These are phyloP conservation scores for Thyatira batis DNA, from an alignment of 2,888 invertebrate genomes.

Conservation along the genomic window DNA sequence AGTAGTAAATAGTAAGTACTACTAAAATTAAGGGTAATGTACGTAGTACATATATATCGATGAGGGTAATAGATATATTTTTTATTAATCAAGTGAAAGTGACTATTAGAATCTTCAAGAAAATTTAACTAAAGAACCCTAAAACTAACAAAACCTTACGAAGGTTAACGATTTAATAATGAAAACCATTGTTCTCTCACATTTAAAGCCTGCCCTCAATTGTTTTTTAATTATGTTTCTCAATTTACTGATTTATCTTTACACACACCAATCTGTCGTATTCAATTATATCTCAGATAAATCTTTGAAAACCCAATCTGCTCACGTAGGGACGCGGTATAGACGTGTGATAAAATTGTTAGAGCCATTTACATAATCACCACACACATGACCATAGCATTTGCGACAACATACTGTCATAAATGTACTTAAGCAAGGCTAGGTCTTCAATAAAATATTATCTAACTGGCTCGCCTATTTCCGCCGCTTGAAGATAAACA, in stretches of 20 bases:
- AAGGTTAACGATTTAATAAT: too few relatives aligned
- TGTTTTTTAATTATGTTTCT: background rate
- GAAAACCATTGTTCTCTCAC: too few relatives aligned
- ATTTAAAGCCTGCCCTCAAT: background rate
- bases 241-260: background rate
- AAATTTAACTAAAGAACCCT: too few relatives aligned
- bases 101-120: too few relatives aligned
- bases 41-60: too few relatives aligned
- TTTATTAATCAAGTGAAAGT: too few relatives aligned
- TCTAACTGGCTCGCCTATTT: slow-evolving; percentile 49
- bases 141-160: too few relatives aligned
- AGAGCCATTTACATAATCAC: background rate
- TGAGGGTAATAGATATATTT: too few relatives aligned
- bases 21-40: too few relatives aligned
- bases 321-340: background rate
- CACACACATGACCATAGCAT: background rate
- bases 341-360: background rate
- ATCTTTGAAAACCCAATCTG: background rate
- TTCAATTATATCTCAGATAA: background rate
- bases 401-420: background rate
- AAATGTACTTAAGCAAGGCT: background rate
- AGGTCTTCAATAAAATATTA: slow-evolving; percentile 39
- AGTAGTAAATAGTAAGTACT: too few relatives aligned
- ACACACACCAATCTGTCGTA: background rate
- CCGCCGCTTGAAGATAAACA: slow-evolving; percentile 49